phyloP scores from a whole-genome alignment of 2,113 vertebrate genomes.

The Nerophis lumbriciformis region DNA sequence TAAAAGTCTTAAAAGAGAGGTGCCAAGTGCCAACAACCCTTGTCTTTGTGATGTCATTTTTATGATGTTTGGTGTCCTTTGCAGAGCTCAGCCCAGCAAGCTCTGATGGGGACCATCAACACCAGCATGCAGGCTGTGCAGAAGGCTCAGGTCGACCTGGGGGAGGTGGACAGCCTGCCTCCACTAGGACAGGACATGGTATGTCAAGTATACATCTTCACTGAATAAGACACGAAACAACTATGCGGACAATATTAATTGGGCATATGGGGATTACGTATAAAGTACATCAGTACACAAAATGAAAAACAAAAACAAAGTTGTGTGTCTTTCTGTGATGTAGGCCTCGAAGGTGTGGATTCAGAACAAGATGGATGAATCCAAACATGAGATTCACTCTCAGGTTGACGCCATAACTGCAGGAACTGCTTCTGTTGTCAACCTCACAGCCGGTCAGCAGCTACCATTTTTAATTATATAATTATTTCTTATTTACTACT shows the following conservation, averaged over 20 bases:
- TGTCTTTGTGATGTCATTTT: not conserved
- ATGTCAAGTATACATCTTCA: slow-evolving; percentile 5
- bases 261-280: too few relatives aligned
- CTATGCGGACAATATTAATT: not conserved
- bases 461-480: not conserved
- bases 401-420: slow-evolving; percentile 98
- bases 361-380: slow-evolving; percentile 99
- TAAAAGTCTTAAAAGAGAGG: too few relatives aligned
- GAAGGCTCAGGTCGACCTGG: slow-evolving; percentile 90
- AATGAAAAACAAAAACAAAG: too few relatives aligned
- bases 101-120: slow-evolving; percentile 97
- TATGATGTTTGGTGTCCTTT: slow-evolving; percentile 1
- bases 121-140: slow-evolving; percentile 97
- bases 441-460: slow-evolving; percentile 91
- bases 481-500: not conserved
- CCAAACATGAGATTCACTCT: slow-evolving; percentile 98
- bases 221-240: not conserved
- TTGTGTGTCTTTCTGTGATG: too few relatives aligned
- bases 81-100: slow-evolving; percentile 96
- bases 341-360: slow-evolving; percentile 97
- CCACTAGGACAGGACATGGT: slow-evolving; percentile 97
- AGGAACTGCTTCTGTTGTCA: slow-evolving; percentile 96
- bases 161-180: slow-evolving; percentile 86
- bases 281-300: too few relatives aligned
- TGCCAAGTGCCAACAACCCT: too few relatives aligned